phyloP scores from a whole-genome alignment of 2,113 vertebrate species.

The Motacilla tschutschensis region DNA sequence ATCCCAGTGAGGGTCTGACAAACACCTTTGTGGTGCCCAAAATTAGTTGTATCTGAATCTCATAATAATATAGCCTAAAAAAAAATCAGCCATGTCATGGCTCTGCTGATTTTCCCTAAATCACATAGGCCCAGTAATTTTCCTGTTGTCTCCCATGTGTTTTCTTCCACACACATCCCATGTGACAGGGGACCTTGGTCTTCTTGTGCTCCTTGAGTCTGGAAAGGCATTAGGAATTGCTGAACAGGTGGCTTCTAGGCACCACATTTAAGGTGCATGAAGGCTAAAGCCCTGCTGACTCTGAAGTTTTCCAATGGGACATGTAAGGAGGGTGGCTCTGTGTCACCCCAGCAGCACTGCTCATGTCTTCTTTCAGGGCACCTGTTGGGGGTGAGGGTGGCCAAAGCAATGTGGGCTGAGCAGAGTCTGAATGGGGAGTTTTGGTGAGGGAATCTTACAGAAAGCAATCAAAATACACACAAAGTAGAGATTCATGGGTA shows the following conservation, averaged over 20 bases:
- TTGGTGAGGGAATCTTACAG: background rate
- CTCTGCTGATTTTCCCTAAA: background rate
- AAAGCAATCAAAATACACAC: background rate
- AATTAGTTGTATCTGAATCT: background rate
- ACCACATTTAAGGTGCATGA: background rate
- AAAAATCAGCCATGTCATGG: fast-evolving
- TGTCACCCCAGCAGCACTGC: background rate
- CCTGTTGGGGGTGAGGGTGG: background rate
- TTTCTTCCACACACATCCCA: background rate
- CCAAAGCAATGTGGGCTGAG: background rate
- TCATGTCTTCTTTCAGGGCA: background rate
- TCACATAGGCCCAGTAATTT: fast-evolving
- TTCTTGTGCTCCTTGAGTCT: background rate
- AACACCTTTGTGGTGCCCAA: background rate
- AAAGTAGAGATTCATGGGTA: background rate
- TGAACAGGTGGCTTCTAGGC: background rate
- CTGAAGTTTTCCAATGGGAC: background rate
- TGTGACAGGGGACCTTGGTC: background rate
- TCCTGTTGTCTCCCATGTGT: background rate
- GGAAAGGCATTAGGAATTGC: background rate
- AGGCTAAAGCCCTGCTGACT: background rate
- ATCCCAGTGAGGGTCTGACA: background rate
- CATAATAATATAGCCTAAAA: background rate
- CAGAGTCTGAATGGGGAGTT: background rate
- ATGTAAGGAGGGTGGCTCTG: background rate